Evolutionary conservation across 1,140 invertebrate species (phyloP).

Genomic region (Bombus confusus): DNA sequence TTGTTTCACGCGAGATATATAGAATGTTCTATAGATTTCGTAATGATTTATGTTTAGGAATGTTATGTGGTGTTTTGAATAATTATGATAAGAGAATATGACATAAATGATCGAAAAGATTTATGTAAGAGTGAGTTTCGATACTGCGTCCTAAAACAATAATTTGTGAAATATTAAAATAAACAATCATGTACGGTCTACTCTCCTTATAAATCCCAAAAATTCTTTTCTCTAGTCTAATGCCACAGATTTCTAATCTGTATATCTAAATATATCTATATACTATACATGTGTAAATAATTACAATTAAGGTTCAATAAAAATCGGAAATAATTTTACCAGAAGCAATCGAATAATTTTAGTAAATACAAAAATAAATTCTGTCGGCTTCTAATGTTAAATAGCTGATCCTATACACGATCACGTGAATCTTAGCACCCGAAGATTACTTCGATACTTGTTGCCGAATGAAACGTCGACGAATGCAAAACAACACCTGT

Average conservation of each 20-base stretch:
- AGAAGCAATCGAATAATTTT: no score
- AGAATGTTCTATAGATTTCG: no score
- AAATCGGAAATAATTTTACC: no score
- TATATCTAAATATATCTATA: no score
- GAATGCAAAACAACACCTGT: conserved; percentile 51
- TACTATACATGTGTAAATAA: no score
- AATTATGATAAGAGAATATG: neutral
- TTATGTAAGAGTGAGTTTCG: neutral
- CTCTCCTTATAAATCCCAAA: no score
- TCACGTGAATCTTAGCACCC: neutral
- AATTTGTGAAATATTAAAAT: no score
- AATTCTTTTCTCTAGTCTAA: no score
- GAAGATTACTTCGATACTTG: conserved; percentile 11
- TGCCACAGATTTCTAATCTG: no score
- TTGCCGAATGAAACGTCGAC: conserved; percentile 7
- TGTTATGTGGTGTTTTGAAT: neutral
- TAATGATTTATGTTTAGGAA: neutral
- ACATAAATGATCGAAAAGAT: neutral
- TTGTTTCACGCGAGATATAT: neutral
- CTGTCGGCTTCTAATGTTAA: neutral
- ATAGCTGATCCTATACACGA: neutral
- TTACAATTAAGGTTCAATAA: no score
- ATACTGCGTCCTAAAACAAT: neutral
- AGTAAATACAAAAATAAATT: neutral
- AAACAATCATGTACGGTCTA: no score